phyloP scores from a whole-genome alignment of 2,888 invertebrate genomes.

The Spialia ferax region DNA sequence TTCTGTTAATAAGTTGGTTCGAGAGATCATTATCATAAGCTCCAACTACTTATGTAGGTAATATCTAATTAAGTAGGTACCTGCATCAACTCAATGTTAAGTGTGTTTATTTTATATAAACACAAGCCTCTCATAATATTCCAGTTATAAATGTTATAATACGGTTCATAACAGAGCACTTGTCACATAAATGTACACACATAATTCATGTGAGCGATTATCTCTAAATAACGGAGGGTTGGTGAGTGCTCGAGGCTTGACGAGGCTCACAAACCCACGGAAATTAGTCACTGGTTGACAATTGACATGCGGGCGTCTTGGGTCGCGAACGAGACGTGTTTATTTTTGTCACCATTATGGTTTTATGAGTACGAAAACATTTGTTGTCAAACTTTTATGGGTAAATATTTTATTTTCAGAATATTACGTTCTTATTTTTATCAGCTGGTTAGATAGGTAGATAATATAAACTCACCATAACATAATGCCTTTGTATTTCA shows the following conservation, averaged over 20 bases:
- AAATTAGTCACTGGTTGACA: slow-evolving; percentile 51
- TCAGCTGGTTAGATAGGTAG: background rate
- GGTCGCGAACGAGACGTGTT: slow-evolving; percentile 64
- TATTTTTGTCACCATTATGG: slow-evolving; percentile 48
- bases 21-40: background rate
- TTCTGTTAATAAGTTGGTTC: too few species aligned
- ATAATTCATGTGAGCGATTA: slow-evolving; percentile 51
- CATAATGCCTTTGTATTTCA: slow-evolving; percentile 96
- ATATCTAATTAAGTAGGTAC: too few species aligned
- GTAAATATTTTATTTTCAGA: too few species aligned
- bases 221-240: slow-evolving; percentile 57
- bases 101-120: slow-evolving; percentile 29
- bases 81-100: slow-evolving; percentile 22
- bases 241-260: slow-evolving; percentile 45
- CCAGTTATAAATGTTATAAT: slow-evolving; percentile 37
- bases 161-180: slow-evolving; percentile 47
- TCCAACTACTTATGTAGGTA: too few species aligned
- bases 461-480: slow-evolving; percentile 90
- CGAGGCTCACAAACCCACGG: slow-evolving; percentile 57
- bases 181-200: slow-evolving; percentile 48
- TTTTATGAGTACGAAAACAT: background rate
- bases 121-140: slow-evolving; percentile 41
- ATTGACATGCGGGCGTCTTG: slow-evolving; percentile 59
- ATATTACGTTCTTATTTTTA: too few species aligned
- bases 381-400: background rate